phyloP scores from a whole-genome alignment of 2,797 vertebrate genomes.

The Enteromius treurensis region DNA sequence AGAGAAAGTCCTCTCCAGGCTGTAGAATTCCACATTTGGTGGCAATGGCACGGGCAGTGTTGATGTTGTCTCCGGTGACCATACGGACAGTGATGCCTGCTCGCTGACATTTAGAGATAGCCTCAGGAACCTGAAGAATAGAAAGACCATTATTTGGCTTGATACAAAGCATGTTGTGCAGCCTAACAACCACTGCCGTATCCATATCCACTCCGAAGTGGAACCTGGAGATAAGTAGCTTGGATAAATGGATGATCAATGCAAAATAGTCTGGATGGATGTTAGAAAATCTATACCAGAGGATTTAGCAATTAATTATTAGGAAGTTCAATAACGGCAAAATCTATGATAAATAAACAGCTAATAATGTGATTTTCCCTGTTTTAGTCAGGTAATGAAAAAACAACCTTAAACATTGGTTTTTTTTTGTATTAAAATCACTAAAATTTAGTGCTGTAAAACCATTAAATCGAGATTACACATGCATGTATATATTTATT shows the following conservation, averaged over 20 bases:
- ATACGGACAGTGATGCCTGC: conserved; percentile 96
- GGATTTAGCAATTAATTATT: not conserved
- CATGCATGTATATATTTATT: no score
- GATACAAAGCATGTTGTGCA: conserved; percentile 5
- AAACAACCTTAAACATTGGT: no score
- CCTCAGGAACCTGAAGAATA: conserved; percentile 85
- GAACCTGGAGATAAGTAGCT: not conserved
- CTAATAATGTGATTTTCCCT: not conserved
- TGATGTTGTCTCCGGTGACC: conserved; percentile 99
- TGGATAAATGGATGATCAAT: not conserved
- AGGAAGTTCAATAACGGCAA: not conserved
- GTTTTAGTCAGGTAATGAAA: not conserved
- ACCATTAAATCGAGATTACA: no score
- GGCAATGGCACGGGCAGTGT: conserved; percentile 95
- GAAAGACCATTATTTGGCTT: not conserved
- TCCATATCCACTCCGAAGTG: not conserved
- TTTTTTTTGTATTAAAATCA: no score
- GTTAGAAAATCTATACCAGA: not conserved
- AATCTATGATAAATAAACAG: not conserved
- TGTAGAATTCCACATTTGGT: conserved; percentile 94
- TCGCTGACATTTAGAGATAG: conserved; percentile 90
- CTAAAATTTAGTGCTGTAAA: no score
- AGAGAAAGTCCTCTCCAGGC: conserved; percentile 91
- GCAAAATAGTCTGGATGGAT: not conserved
- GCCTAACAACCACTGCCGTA: conserved; percentile 9